phyloP scores from a whole-genome alignment of 1,140 invertebrate genomes.

The Thaumatotibia leucotreta region DNA sequence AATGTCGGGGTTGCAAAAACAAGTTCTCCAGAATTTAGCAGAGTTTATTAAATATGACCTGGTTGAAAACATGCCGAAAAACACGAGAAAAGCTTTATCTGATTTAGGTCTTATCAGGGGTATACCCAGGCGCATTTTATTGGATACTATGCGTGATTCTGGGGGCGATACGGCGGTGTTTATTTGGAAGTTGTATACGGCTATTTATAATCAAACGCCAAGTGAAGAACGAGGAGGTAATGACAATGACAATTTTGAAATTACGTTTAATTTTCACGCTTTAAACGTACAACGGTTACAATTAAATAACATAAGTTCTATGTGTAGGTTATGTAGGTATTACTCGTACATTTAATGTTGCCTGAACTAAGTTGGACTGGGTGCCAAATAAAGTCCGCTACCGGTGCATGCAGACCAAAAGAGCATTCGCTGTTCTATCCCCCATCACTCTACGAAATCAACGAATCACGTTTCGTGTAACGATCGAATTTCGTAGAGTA shows the following conservation, averaged over 20 bases:
- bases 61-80: slow-evolving; percentile 47
- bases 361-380: no score
- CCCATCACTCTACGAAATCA: no score
- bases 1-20: slow-evolving; percentile 45
- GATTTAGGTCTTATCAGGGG: slow-evolving; percentile 55
- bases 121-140: slow-evolving; percentile 39
- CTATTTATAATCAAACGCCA: slow-evolving; percentile 48
- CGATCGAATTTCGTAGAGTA: no score
- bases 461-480: no score
- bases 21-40: slow-evolving; percentile 41
- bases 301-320: no score
- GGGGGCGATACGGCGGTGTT: slow-evolving; percentile 55
- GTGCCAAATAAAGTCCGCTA: no score
- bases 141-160: slow-evolving; percentile 50
- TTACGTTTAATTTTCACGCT: no score
- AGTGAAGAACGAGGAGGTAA: slow-evolving; percentile 42
- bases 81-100: slow-evolving; percentile 44
- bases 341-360: no score
- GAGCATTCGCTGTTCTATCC: no score
- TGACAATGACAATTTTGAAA: slow-evolving; percentile 12
- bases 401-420: no score
- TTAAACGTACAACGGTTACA: no score
- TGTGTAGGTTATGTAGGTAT: no score
- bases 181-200: slow-evolving; percentile 58
- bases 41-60: slow-evolving; percentile 59